Evolutionary conservation across 1,140 invertebrate genomes (phyloP).

Genomic region (Alviniconcha marisindica): DNA sequence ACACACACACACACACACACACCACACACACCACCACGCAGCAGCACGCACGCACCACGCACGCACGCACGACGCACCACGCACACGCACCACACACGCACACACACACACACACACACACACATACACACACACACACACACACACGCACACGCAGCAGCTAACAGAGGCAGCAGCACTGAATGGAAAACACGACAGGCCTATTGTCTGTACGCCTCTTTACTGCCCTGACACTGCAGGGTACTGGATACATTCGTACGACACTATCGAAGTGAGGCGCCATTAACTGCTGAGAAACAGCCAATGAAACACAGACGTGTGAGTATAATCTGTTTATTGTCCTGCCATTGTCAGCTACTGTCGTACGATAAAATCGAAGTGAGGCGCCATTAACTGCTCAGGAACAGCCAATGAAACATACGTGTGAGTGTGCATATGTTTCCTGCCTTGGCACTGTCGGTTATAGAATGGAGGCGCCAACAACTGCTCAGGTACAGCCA

Average conservation of each 20-base stretch:
- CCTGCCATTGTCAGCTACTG: background rate
- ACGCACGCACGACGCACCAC: too few relatives aligned
- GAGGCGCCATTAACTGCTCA: background rate
- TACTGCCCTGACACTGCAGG: conserved; percentile 36
- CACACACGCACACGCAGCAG: background rate
- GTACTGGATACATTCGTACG: background rate
- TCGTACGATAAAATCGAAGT: background rate
- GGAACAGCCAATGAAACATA: background rate
- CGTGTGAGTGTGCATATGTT: background rate
- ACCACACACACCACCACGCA: too few relatives aligned
- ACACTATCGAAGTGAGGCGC: background rate
- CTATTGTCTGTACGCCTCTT: conserved; percentile 62
- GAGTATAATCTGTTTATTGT: background rate
- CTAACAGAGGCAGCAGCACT: too few relatives aligned
- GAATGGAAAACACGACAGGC: too few relatives aligned
- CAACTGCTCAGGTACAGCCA: background rate
- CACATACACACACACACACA: background rate
- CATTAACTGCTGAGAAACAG: background rate
- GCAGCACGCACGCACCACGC: too few relatives aligned
- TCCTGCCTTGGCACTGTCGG: background rate
- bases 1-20: conserved; percentile 10
- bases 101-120: conserved; percentile 10
- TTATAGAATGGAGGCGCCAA: background rate
- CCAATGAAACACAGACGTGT: background rate
- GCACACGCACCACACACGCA: conserved; percentile 5